A percentile compares a stretch with the other conserved stretches of the same genome.
Conservation (phyloP, 2,888 invertebrate genomes). For the Gisinianus flammeolus region DNA sequence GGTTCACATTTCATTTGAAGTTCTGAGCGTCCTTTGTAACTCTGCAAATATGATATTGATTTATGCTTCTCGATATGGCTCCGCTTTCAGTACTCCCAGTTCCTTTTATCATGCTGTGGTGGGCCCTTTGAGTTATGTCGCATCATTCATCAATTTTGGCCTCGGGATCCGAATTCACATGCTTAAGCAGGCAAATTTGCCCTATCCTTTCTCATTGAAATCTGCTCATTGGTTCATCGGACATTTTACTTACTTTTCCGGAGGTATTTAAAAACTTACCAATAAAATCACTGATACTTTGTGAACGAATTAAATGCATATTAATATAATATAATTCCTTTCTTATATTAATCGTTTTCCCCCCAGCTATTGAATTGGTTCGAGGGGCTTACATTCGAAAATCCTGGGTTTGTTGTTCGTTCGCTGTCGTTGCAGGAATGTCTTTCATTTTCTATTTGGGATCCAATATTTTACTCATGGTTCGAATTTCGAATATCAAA, state of each 20-base stretch:
- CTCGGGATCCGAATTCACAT: not conserved
- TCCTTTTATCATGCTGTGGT: not conserved
- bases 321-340: too few species aligned
- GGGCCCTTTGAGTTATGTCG: not conserved
- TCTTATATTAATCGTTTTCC: not conserved
- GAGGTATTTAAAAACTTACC: not conserved
- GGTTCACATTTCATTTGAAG: slow-evolving; percentile 6
- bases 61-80: not conserved
- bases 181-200: too few species aligned
- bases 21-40: not conserved
- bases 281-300: not conserved
- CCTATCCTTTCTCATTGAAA: not conserved
- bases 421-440: not conserved
- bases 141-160: not conserved
- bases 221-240: not conserved
- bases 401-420: not conserved
- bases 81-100: not conserved
- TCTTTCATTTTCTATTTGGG: not conserved
- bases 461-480: not conserved
- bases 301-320: too few species aligned
- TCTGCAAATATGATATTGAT: not conserved
- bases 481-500: not conserved
- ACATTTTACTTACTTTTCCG: not conserved
- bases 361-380: not conserved
- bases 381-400: slow-evolving; percentile 1